Conservation (phyloP, 2,888 invertebrate species). For the Prenolepis imparis region DNA sequence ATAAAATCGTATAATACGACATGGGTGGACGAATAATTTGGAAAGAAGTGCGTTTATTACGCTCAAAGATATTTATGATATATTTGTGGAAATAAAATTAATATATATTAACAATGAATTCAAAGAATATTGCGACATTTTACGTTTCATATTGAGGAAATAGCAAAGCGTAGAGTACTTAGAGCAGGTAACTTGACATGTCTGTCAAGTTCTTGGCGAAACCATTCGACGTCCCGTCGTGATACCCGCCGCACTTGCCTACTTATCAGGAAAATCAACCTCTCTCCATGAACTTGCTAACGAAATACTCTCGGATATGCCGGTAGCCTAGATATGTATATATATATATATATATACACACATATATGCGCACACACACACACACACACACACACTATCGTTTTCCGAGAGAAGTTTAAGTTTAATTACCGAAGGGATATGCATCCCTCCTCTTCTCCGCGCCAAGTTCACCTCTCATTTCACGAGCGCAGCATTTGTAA, state of each 20-base stretch:
- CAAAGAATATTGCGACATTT: neutral
- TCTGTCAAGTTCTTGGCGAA: slow-evolving; percentile 8
- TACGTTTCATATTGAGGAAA: neutral
- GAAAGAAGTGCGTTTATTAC: neutral
- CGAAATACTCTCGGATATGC: slow-evolving; percentile 43
- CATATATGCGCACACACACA: neutral
- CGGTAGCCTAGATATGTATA: slow-evolving; percentile 35
- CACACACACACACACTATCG: slow-evolving; percentile 48
- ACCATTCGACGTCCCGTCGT: slow-evolving; percentile 27
- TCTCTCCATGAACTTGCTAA: slow-evolving; percentile 31
- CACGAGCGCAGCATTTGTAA: slow-evolving; percentile 59
- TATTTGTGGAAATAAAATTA: neutral
- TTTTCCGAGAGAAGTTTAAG: slow-evolving; percentile 72
- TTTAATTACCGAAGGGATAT: slow-evolving; percentile 71
- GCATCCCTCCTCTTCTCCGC: slow-evolving; percentile 36
- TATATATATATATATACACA: too few species aligned
- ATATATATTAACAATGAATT: neutral
- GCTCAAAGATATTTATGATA: neutral
- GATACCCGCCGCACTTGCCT: slow-evolving; percentile 30
- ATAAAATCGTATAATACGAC: neutral
- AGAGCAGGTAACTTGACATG: neutral
- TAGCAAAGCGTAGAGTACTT: neutral
- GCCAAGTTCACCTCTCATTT: slow-evolving; percentile 61
- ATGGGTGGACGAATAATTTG: neutral
- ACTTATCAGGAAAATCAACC: slow-evolving; percentile 49